Percentiles rank a stretch among this genome's conserved stretches.
Conservation (phyloP, 2,888 invertebrate genomes). For the Pedicia rivosa region DNA sequence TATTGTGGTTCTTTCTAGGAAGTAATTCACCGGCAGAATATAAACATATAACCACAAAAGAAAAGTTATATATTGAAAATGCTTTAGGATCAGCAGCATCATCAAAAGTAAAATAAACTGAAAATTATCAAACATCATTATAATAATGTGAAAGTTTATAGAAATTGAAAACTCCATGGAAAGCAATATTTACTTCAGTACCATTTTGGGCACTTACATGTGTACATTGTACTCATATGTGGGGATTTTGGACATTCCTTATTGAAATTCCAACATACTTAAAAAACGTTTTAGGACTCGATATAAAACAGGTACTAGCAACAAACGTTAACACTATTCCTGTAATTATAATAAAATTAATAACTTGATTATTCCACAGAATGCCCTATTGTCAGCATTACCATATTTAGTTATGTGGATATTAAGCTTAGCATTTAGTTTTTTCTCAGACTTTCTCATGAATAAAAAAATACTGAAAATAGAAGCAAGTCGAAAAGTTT, state of each 20-base stretch:
- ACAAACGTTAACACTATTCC: too few species aligned
- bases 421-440: constrained; percentile 26
- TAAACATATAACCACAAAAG: constrained; percentile 38
- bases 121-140: too few species aligned
- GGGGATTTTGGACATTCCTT: constrained; percentile 57
- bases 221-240: constrained; percentile 49
- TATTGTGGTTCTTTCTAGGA: constrained; percentile 40
- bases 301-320: too few species aligned
- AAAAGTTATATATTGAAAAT: constrained; percentile 44
- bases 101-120: too few species aligned
- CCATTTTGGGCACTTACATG: constrained; percentile 41
- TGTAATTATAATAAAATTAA: too few species aligned
- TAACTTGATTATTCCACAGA: too few species aligned
- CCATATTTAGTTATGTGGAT: constrained; percentile 32
- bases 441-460: constrained; percentile 27
- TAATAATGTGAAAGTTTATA: too few species aligned
- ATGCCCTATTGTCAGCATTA: constrained; percentile 27
- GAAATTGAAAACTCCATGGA: constrained; percentile 43
- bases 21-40: constrained; percentile 42
- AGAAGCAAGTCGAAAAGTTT: constrained; percentile 7
- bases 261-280: constrained; percentile 56
- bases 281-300: constrained; percentile 47
- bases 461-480: constrained; percentile 19
- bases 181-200: constrained; percentile 42
- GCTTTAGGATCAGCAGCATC: constrained; percentile 36